Conservation (phyloP, 2,797 vertebrate species). For the Syndactyla subalaris region DNA sequence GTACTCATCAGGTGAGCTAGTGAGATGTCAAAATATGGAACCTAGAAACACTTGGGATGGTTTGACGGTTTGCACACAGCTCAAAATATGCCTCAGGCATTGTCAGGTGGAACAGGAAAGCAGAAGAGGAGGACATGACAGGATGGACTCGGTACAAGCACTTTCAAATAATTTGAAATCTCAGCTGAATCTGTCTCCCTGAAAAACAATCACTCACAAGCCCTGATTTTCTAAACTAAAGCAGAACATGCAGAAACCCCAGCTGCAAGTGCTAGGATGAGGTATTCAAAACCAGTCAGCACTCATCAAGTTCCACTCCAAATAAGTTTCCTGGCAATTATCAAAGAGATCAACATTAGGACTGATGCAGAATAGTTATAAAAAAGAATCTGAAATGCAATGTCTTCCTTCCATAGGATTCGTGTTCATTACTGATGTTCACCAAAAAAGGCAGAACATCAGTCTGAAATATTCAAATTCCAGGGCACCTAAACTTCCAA, state of each 20-base stretch:
- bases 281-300: not conserved
- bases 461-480: not conserved
- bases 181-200: not conserved
- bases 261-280: not conserved
- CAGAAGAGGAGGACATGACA: not conserved
- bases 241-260: not conserved
- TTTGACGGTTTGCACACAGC: not conserved
- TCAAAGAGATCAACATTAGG: not conserved
- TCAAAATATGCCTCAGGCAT: not conserved
- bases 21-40: not conserved
- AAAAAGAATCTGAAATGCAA: not conserved
- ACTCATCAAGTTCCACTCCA: not conserved
- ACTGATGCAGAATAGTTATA: not conserved
- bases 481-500: not conserved
- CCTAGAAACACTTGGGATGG: not conserved
- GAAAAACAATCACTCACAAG: not conserved
- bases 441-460: not conserved
- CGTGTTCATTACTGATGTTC: rapidly evolving
- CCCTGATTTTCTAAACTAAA: not conserved
- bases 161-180: not conserved
- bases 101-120: not conserved
- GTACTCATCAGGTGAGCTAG: not conserved
- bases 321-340: not conserved
- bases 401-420: not conserved
- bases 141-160: not conserved